These are phyloP conservation scores for Liodrosophila aerea DNA, from an alignment of 2,888 invertebrate species.

Conservation along the genomic window DNA sequence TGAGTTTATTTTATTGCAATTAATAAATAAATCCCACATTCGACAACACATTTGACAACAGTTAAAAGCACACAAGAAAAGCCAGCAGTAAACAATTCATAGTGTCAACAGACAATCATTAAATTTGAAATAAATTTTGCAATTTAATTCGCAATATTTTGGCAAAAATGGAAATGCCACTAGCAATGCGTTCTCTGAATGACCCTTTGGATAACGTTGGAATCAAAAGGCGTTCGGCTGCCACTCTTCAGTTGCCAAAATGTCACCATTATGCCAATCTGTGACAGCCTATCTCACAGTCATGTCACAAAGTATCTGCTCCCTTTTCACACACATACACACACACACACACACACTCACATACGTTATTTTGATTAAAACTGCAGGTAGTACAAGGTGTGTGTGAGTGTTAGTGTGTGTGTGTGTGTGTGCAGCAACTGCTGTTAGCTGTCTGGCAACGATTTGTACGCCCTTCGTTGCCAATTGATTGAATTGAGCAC, in stretches of 20 bases:
- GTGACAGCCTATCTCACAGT: constrained; percentile 55
- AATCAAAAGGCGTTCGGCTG: constrained; percentile 30
- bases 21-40: no score
- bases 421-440: constrained; percentile 12
- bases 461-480: constrained; percentile 57
- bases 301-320: constrained; percentile 53
- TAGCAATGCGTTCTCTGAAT: constrained; percentile 4
- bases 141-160: no score
- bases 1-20: no score
- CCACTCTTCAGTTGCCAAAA: constrained; percentile 47
- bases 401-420: constrained; percentile 14
- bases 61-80: no score
- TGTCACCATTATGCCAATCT: constrained; percentile 65
- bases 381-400: constrained; percentile 38
- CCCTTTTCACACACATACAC: constrained; percentile 22
- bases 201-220: constrained; percentile 16
- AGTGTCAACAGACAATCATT: no score
- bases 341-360: constrained; percentile 1
- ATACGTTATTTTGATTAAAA: constrained; percentile 49
- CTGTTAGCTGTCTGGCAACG: constrained; percentile 49
- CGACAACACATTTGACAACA: no score
- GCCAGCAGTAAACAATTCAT: no score
- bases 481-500: constrained; percentile 75
- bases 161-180: background rate
- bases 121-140: no score